Base-by-base conservation (phyloP, 1,140 invertebrate genomes). In the Sweltsa coloradensis region DNA sequence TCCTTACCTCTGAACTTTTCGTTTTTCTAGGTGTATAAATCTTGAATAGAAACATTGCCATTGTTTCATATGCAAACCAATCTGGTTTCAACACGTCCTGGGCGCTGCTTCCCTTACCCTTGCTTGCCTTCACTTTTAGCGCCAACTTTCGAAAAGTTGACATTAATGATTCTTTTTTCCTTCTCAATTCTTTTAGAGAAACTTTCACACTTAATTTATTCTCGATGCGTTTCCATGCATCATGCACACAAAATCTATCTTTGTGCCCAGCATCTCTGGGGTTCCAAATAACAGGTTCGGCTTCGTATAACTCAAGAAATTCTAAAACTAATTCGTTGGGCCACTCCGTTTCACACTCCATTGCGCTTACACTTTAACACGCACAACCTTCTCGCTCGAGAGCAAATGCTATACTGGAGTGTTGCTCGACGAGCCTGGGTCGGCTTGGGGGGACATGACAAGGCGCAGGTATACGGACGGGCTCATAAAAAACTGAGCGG, bases 101-200 rank as follows among this genome's bases (percentile, higher is more conserved):
- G 18, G 40, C 14, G 7, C 50, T 49, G 5, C 41, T 14, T 21
- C 51, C 47, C 25, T 26, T 49, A 31, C 36, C 49, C 42, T 40
- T 41, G 27, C 39, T 48, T 29, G 31, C 24, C 43, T 46, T 54
- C 13, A 58, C 47, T 51, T 58, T 58, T 5, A 14, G 31, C 14
- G 26, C 19, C 7, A 41, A 44, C 11, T 18, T 45, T 39, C 56
- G 48, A 39, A 49, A 59, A 4, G 49, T 50, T 51, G 57, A 53
- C 59, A 60, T 60, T 24, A 60, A 45, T 9, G 50, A 49, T 14
- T 60, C 55, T 49, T 57, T 60, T 46, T 60, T 60, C 46, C 53
- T 57, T 34, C 57, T 59, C 40, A 60, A 37, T 24, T 53, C 49
- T 1, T 31, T 23, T 13, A 60, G 26, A n/a, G 52, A 40, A 37